phyloP scores from a whole-genome alignment of 2,797 vertebrate genomes.

The Scolopax bukidnonensis region DNA sequence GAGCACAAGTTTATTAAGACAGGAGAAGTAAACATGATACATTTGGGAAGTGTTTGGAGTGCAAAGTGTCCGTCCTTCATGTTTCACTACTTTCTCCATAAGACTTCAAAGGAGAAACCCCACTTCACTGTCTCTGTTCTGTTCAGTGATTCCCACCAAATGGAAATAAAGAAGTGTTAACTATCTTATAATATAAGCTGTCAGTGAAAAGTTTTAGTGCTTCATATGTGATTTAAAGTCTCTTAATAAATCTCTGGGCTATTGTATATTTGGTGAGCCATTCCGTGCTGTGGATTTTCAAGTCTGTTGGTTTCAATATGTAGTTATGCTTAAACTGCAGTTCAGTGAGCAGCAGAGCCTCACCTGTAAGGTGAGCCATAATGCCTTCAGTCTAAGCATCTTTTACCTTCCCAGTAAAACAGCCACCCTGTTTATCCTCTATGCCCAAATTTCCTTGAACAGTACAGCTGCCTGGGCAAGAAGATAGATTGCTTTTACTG shows the following conservation, averaged over 20 bases:
- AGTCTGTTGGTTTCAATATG: neutral
- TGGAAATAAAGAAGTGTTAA: neutral
- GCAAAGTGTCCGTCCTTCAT: neutral
- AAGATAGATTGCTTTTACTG: neutral
- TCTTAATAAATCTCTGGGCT: neutral
- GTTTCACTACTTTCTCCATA: neutral
- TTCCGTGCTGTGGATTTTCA: neutral
- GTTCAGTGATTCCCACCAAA: neutral
- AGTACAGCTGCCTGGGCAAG: neutral
- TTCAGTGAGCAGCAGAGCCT: neutral
- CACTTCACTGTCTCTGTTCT: neutral
- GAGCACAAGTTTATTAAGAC: neutral
- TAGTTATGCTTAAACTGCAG: neutral
- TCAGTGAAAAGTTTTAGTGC: neutral
- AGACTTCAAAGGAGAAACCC: neutral
- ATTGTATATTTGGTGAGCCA: neutral
- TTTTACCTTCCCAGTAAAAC: neutral
- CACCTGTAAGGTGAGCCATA: neutral
- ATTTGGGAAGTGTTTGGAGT: neutral
- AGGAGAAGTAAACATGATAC: neutral
- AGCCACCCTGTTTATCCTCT: neutral
- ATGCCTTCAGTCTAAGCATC: neutral
- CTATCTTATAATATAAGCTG: neutral
- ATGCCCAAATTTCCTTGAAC: neutral
- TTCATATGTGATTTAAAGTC: neutral